A percentile compares a stretch with the other conserved stretches of the same genome.
These are phyloP conservation scores for Lamellibrachia satsuma DNA, from an alignment of 2,888 invertebrate species.

Conservation along the genomic window DNA sequence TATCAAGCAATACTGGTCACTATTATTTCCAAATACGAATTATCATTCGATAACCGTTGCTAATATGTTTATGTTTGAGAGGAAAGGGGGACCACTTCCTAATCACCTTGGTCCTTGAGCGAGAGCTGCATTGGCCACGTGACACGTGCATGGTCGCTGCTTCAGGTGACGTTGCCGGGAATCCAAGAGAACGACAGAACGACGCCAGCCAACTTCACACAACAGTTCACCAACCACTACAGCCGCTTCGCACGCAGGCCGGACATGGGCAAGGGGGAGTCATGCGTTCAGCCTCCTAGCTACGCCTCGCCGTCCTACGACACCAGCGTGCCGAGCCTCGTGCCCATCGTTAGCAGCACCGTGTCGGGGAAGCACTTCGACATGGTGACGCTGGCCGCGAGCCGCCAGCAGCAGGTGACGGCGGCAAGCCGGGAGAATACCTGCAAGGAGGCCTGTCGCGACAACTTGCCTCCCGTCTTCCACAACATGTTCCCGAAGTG, in stretches of 20 bases:
- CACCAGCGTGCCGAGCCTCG: background rate
- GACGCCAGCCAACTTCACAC: background rate
- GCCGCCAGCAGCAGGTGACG: background rate
- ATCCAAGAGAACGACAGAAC: background rate
- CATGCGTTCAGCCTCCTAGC: background rate
- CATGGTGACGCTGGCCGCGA: background rate
- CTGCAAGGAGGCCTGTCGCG: background rate
- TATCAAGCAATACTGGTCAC: no score
- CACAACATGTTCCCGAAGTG: background rate
- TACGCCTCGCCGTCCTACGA: background rate
- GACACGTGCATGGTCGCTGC: background rate
- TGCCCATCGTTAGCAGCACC: background rate
- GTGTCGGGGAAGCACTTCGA: background rate
- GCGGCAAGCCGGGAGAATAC: background rate
- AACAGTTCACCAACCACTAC: background rate
- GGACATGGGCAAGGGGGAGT: background rate
- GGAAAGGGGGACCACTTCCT: no score
- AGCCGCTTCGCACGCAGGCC: background rate
- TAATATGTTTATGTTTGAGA: no score
- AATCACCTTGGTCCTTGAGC: no score
- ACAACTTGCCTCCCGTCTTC: background rate
- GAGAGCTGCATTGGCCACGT: no score
- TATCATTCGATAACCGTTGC: no score
- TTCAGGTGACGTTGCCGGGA: conserved; percentile 10
- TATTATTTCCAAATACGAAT: no score